Evolutionary conservation across 2,113 vertebrate species (phyloP), one percentile per base, ranked within the genome.

Genomic region (Verasper variegatus): DNA sequence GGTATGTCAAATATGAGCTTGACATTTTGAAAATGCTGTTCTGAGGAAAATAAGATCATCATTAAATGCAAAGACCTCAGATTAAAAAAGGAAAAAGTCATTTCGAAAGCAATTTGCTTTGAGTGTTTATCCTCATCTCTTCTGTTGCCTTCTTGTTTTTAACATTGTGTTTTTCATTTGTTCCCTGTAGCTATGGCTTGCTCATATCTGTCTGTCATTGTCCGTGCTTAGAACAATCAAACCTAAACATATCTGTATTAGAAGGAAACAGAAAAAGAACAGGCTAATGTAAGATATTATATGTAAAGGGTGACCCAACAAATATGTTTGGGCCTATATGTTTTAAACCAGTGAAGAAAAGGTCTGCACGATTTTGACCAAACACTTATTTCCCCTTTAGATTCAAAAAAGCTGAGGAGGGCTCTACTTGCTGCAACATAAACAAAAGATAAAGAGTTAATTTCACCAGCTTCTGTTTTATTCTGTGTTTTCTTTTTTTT

Each of bases 401-500:
- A 17, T 37, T n/a, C 15, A 20, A 17, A 20, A 24, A 1, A 12
- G 2, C 21, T 15, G 14, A 11, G 26, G 47, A 65, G 40, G 59
- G 49, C 45, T 67, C n/a, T 51, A 15, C 61, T 17, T 74, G 21
- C 27, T 64, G 1, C 24, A 57, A 40, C 21, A n/a, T 45, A 35
- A 13, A 58, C 13, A 21, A 45, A 21, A 64, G 1, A 8, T 18
- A 8, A 45, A 40, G 3, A 24, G 0, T 71, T 27, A 23, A 13
- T 65, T 54, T 82, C 4, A 27, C 60, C 3, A 1, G 1, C 0
- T n/a, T 62, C 5, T 56, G 10, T 60, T 52, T 64, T 66, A 23
- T 27, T 27, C 42, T 75, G 66, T 86, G 63, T 52, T 86, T 73
- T 59, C 52, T 26, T 47, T 24, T 73, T 93, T 49, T 93, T 49